A percentile compares a stretch with the other conserved stretches of the same genome.
Evolutionary conservation across 2,797 vertebrate genomes (phyloP).

Genomic region (Poeciliopsis presidionis): DNA sequence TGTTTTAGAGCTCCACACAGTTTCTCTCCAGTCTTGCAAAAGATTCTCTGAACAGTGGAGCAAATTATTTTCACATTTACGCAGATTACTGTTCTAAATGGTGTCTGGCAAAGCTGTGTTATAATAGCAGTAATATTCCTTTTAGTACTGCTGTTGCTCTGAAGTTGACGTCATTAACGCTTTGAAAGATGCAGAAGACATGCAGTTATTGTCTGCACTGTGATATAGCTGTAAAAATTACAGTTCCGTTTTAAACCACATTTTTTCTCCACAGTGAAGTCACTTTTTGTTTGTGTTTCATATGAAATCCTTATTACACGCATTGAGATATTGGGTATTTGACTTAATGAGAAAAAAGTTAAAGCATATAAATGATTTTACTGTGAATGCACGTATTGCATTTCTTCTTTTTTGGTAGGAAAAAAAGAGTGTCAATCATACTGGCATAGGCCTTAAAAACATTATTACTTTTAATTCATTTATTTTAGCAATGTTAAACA

Average conservation of each 20-base stretch:
- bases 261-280: not conserved
- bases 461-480: constrained; percentile 11
- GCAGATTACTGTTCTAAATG: constrained; percentile 7
- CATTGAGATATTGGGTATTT: not conserved
- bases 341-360: not conserved
- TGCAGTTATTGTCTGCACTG: not conserved
- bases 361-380: not conserved
- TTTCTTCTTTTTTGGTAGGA: constrained; percentile 8
- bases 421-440: constrained; percentile 11
- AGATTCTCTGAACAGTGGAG: not conserved
- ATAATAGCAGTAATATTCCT: not conserved
- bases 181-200: not conserved
- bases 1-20: not conserved
- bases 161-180: not conserved
- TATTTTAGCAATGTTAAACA: constrained; percentile 24
- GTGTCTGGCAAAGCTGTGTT: not conserved
- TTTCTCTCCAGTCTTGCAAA: constrained; percentile 1
- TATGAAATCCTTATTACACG: not conserved
- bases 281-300: not conserved
- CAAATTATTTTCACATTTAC: constrained; percentile 11
- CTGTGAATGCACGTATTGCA: not conserved
- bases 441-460: constrained; percentile 10
- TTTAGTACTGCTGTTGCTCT: not conserved
- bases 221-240: not conserved
- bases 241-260: not conserved